These are phyloP conservation scores for Myripristis murdjan DNA, from an alignment of 2,797 vertebrate genomes.

Conservation along the genomic window DNA sequence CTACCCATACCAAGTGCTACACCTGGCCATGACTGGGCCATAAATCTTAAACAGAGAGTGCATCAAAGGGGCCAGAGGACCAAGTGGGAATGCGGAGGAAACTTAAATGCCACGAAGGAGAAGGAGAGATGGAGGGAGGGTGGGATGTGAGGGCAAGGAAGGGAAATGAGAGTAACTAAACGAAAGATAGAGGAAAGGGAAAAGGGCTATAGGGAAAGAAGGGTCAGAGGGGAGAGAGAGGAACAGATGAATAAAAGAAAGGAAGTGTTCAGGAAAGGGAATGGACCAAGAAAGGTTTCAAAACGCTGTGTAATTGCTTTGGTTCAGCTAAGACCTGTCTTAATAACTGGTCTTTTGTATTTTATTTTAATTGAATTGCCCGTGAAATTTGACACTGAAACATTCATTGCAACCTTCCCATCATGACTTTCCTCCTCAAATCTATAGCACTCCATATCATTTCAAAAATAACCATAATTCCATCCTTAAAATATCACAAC, in stretches of 20 bases:
- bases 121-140: conserved; percentile 11
- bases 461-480: too few species aligned
- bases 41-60: conserved; percentile 59
- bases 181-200: conserved; percentile 7
- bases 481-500: too few species aligned
- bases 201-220: background rate
- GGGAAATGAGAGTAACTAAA: conserved; percentile 3
- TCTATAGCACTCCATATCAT: too few species aligned
- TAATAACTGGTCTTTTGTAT: too few species aligned
- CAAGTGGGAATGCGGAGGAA: conserved; percentile 49
- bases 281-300: too few species aligned
- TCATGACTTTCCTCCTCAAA: too few species aligned
- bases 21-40: conserved; percentile 62
- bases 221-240: conserved; percentile 12
- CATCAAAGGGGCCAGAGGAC: conserved; percentile 51
- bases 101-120: conserved; percentile 46
- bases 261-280: conserved; percentile 1
- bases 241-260: too few species aligned
- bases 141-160: conserved; percentile 23
- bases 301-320: too few species aligned
- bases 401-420: too few species aligned
- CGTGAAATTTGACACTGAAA: too few species aligned
- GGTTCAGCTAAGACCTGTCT: too few species aligned
- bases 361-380: too few species aligned
- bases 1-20: conserved; percentile 60